phyloP scores from a whole-genome alignment of 1,140 invertebrate species.

The Ridgeia piscesae region DNA sequence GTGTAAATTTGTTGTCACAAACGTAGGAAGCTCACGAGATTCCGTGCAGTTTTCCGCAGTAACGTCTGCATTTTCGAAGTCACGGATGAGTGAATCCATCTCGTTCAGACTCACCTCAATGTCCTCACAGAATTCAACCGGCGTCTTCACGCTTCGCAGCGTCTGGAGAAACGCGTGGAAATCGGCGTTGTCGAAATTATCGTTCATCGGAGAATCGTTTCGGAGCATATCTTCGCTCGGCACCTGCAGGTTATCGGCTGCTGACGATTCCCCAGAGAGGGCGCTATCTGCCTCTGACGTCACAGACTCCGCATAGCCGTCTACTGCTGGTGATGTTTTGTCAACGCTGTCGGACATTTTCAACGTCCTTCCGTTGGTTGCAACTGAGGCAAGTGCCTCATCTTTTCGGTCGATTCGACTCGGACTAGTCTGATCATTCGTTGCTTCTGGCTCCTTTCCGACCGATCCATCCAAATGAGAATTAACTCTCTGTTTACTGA shows the following conservation, averaged over 20 bases:
- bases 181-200: slow-evolving; percentile 19
- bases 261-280: slow-evolving; percentile 9
- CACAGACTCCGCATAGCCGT: neutral
- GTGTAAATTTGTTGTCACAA: neutral
- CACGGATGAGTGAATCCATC: slow-evolving; percentile 17
- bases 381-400: neutral
- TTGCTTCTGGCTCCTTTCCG: too few species aligned
- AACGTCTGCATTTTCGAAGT: neutral
- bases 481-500: neutral
- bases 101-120: slow-evolving; percentile 26
- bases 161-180: slow-evolving; percentile 15
- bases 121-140: slow-evolving; percentile 26
- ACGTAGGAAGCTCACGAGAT: neutral
- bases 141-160: slow-evolving; percentile 24
- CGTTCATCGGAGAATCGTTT: slow-evolving; percentile 18
- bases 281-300: slow-evolving; percentile 11
- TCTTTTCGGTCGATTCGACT: neutral
- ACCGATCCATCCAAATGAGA: neutral
- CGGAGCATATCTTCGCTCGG: neutral
- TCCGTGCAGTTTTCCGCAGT: neutral
- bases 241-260: neutral
- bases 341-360: neutral
- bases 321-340: neutral
- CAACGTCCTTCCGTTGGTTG: neutral
- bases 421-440: neutral